Evolutionary conservation across 2,113 vertebrate genomes (phyloP), one percentile per base, ranked within the genome.

Genomic region (Alexandromys fortis): DNA sequence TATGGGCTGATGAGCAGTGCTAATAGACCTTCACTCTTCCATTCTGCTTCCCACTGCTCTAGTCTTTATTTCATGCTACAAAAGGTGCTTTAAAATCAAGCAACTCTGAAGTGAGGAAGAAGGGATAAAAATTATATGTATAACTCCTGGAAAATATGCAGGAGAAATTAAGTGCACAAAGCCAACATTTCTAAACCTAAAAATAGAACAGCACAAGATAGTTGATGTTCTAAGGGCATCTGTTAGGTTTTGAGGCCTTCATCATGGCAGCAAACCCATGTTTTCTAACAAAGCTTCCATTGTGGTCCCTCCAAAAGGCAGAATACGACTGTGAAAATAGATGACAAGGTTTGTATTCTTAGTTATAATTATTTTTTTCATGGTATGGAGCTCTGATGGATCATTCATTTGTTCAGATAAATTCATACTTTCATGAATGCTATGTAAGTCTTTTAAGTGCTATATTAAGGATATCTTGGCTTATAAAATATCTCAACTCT

Each of bases 231-330:
- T 22, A 63, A 95, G 55, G 68, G 42, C 73, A 86, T 58, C 67
- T 92, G 77, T 78, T 91, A 86, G n/a, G 68, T 52, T 89, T 47
- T 70, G 86, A 94, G 45, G 24, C 12, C 52, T 28, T 70, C 75
- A 42, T 88, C 35, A 13, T 11, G 47, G 68, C 33, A 12, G 52
- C 9, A 77, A 85, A 86, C 10, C 38, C 9, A 3, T 30, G 26
- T 75, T 95, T 95, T 38, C 81, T 55, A 94, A 95, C 47, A 89
- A 92, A 82, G 63, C 12, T 2, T 78, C 28, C n/a, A n/a, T 30
- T 94, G 49, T 93, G 79, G 58, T 28, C 55, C 9, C 52, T 45
- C 13, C 5, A 82, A 63, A 52, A 68, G 61, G 52, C 68, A 91
- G 47, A 63, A 70, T 11, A 52, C 47, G 90, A 52, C 35, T 89